phyloP scores from a whole-genome alignment of 2,797 vertebrate genomes.

The Melanotaenia maccullochi region DNA sequence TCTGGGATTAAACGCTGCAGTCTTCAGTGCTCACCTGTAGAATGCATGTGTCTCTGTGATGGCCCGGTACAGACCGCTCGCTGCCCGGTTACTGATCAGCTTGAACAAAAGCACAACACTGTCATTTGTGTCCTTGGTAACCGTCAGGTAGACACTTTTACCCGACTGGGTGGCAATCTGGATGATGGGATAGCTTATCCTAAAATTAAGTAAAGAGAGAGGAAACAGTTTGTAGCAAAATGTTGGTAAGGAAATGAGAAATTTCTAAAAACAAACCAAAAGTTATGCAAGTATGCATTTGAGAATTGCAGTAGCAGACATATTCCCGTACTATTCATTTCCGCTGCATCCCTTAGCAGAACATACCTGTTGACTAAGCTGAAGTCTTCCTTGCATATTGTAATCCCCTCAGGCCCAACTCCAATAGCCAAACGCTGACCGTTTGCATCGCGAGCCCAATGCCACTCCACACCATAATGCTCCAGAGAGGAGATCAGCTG shows the following conservation, averaged over 20 bases:
- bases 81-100: slow-evolving; percentile 95
- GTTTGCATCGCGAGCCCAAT: slow-evolving; percentile 90
- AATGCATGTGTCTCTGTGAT: slow-evolving; percentile 98
- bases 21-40: slow-evolving; percentile 87
- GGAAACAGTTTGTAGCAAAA: background rate
- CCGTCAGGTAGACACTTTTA: slow-evolving; percentile 95
- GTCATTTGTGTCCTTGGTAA: slow-evolving; percentile 94
- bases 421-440: slow-evolving; percentile 91
- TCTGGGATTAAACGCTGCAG: background rate
- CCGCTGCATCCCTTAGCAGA: fast-evolving
- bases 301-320: background rate
- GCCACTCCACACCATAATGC: slow-evolving; percentile 98
- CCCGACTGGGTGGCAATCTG: slow-evolving; percentile 98
- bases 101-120: slow-evolving; percentile 96
- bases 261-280: background rate
- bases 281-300: background rate
- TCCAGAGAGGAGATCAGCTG: slow-evolving; percentile 92
- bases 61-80: slow-evolving; percentile 95
- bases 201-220: slow-evolving; percentile 49
- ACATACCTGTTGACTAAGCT: slow-evolving; percentile 91
- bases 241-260: background rate
- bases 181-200: slow-evolving; percentile 95
- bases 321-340: background rate
- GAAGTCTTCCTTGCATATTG: slow-evolving; percentile 94
- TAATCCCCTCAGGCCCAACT: slow-evolving; percentile 95